Percentiles rank a stretch among this genome's conserved stretches.
phyloP scores from a whole-genome alignment of 2,113 vertebrate species.

The Camarhynchus parvulus region DNA sequence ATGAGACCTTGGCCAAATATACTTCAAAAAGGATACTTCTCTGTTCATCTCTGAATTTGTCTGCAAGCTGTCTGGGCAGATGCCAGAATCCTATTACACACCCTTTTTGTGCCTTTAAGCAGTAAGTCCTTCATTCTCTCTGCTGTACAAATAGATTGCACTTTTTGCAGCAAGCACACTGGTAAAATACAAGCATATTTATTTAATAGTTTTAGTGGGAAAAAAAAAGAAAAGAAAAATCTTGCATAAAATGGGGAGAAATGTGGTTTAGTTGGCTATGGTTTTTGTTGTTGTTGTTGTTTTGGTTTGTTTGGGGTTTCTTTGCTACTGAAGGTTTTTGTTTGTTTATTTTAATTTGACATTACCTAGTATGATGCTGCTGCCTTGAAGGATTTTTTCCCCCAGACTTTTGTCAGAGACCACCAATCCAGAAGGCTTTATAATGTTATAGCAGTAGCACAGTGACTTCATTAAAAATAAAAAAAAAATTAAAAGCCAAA shows the following conservation, averaged over 20 bases:
- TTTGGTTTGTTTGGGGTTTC: not conserved
- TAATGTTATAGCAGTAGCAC: not conserved
- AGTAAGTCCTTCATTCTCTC: constrained; percentile 63
- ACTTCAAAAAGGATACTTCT: constrained; percentile 59
- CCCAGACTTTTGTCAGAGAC: not conserved
- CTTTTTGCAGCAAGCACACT: constrained; percentile 67
- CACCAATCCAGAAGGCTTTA: not conserved
- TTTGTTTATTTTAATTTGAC: constrained; percentile 20
- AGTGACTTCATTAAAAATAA: not conserved
- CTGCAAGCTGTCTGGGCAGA: constrained; percentile 70
- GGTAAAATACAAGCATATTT: constrained; percentile 64
- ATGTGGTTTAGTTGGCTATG: not conserved
- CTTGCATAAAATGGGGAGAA: not conserved
- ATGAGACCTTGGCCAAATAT: constrained; percentile 67
- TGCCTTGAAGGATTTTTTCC: not conserved
- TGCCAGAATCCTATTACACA: constrained; percentile 72
- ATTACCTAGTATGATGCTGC: not conserved
- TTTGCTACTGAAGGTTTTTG: not conserved
- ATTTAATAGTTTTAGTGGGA: constrained; percentile 45
- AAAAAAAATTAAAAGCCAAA: not conserved
- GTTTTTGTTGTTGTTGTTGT: not conserved
- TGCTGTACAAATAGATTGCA: constrained; percentile 72
- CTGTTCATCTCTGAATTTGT: constrained; percentile 68
- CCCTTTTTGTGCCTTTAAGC: constrained; percentile 71
- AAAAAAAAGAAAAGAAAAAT: constrained; percentile 4